A percentile compares a stretch with the other conserved stretches of the same genome.
Conservation (phyloP, 2,113 vertebrate species). For the Protobothrops mucrosquamatus region DNA sequence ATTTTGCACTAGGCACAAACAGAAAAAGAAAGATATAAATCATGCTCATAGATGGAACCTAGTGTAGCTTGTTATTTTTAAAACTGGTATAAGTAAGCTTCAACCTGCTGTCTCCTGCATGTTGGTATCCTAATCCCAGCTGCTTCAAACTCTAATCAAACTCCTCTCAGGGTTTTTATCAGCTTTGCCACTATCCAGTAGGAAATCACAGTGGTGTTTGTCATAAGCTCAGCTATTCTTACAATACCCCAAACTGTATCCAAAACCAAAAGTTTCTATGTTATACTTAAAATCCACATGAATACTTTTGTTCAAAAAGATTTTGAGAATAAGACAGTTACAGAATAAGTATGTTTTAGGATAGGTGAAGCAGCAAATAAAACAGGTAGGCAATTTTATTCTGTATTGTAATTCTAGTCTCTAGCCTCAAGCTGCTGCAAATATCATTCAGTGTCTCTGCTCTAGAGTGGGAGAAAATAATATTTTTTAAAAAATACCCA, state of each 20-base stretch:
- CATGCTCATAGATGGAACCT: neutral
- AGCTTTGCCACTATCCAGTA: neutral
- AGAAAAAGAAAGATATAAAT: neutral
- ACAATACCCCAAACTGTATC: neutral
- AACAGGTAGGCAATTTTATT: neutral
- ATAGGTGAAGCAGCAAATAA: neutral
- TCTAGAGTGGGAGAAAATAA: neutral
- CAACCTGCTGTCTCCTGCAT: neutral
- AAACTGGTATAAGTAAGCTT: neutral
- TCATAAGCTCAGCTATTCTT: neutral
- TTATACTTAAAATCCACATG: neutral
- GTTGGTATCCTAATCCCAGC: neutral
- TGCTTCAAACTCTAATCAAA: neutral
- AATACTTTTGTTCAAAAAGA: neutral
- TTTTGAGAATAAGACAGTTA: neutral
- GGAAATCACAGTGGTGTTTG: neutral
- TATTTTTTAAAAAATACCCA: neutral
- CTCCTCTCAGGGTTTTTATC: neutral
- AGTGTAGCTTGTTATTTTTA: neutral
- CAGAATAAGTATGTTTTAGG: neutral
- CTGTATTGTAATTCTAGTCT: neutral
- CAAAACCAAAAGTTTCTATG: neutral
- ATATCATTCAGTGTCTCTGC: neutral
- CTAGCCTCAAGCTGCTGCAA: neutral
- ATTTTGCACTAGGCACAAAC: neutral